phyloP scores from a whole-genome alignment of 1,140 invertebrate genomes.

The Trichomalopsis sarcophagae region DNA sequence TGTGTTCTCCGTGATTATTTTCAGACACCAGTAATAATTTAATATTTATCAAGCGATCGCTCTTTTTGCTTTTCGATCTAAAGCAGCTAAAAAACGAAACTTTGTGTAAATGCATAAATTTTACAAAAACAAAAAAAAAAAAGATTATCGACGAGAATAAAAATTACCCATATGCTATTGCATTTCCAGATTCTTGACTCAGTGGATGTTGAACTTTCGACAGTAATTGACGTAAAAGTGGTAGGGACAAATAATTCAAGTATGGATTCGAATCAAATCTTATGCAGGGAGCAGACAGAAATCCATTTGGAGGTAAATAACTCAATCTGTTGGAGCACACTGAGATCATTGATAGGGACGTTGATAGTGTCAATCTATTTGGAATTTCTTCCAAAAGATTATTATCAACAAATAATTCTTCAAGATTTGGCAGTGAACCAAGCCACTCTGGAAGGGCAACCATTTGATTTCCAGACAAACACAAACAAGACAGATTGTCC shows the following conservation, averaged over 20 bases:
- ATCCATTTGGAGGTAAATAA: constrained; percentile 67
- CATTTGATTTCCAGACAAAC: constrained; percentile 62
- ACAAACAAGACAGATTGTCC: constrained; percentile 61
- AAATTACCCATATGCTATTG: constrained; percentile 56
- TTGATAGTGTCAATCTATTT: constrained; percentile 64
- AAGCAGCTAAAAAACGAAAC: constrained; percentile 56
- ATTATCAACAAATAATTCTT: constrained; percentile 63
- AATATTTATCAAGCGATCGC: constrained; percentile 51
- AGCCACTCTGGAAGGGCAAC: constrained; percentile 65
- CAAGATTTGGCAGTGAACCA: constrained; percentile 62
- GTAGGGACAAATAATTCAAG: constrained; percentile 67
- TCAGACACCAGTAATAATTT: constrained; percentile 58
- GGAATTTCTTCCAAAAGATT: constrained; percentile 66
- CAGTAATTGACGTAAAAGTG: constrained; percentile 62
- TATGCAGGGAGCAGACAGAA: constrained; percentile 64
- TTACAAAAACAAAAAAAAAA: not conserved
- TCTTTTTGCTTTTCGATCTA: constrained; percentile 45
- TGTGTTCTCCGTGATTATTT: constrained; percentile 32
- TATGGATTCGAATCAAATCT: constrained; percentile 62
- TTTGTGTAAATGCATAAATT: constrained; percentile 12
- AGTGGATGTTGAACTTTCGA: constrained; percentile 49
- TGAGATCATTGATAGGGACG: constrained; percentile 62
- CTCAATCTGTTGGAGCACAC: constrained; percentile 67
- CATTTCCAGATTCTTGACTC: constrained; percentile 44
- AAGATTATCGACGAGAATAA: constrained; percentile 14